Conservation (phyloP, 2,113 vertebrate genomes). For the Heterocephalus glaber region DNA sequence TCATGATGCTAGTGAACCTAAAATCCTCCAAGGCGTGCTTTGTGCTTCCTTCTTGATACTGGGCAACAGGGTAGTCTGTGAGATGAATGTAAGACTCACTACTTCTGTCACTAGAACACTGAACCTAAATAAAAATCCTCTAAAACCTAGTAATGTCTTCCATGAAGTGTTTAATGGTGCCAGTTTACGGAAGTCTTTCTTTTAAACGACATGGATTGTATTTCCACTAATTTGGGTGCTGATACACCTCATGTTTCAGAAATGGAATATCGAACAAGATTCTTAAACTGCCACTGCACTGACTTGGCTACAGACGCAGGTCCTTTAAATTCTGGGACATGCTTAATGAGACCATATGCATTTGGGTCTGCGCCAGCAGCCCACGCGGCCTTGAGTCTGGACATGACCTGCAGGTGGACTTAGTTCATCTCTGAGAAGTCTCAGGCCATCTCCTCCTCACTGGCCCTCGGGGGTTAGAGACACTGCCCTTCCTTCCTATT, state of each 20-base stretch:
- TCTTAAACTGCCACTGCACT: neutral
- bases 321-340: conserved; percentile 24
- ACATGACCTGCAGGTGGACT: neutral
- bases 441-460: neutral
- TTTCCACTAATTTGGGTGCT: neutral
- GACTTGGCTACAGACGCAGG: neutral
- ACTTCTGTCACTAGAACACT: conserved; percentile 60
- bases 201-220: neutral
- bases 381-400: neutral
- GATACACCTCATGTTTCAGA: conserved; percentile 8
- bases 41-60: conserved; percentile 82
- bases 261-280: neutral
- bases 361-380: neutral
- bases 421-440: neutral
- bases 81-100: conserved; percentile 79
- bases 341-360: neutral
- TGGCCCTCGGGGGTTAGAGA: neutral
- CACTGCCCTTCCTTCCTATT: neutral
- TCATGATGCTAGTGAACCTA: conserved; percentile 81
- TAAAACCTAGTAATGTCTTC: neutral
- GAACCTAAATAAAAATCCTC: conserved; percentile 70
- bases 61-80: conserved; percentile 78
- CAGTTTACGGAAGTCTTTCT: conserved; percentile 11
- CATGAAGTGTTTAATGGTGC: neutral
- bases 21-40: conserved; percentile 80